phyloP scores from a whole-genome alignment of 2,113 vertebrate species.

The Rhagologus leucostigma region DNA sequence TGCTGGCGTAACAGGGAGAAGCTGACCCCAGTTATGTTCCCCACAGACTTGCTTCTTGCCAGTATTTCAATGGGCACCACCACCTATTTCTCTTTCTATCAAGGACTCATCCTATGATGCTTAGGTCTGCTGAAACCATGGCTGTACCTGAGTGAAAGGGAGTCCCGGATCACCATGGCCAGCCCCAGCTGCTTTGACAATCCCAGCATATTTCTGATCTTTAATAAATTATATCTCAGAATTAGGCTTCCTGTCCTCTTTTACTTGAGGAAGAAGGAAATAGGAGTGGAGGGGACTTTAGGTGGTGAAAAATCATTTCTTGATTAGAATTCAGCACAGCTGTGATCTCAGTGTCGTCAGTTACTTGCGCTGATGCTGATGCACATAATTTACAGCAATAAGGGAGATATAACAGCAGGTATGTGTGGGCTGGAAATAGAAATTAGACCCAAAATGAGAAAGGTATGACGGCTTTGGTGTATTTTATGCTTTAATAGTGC shows the following conservation, averaged over 20 bases:
- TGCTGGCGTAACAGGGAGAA: neutral
- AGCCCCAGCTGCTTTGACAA: neutral
- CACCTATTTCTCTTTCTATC: neutral
- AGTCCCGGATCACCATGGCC: neutral
- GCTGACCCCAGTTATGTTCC: neutral
- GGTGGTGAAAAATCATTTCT: neutral
- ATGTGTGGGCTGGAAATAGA: neutral
- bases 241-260: neutral
- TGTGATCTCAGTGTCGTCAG: neutral
- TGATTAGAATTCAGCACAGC: conserved; percentile 1
- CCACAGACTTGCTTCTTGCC: neutral
- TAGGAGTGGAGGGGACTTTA: neutral
- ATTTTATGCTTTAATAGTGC: neutral
- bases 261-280: neutral
- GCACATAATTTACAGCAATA: neutral
- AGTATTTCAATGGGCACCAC: neutral
- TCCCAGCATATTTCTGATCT: neutral
- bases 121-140: neutral
- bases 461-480: neutral
- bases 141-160: neutral
- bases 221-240: neutral
- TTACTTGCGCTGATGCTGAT: neutral
- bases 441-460: neutral
- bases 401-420: conserved; percentile 12
- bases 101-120: neutral